Evolutionary conservation across 1,140 invertebrate genomes (phyloP), one percentile per base, ranked within the genome.

Genomic region (Drosophila carrolli): DNA sequence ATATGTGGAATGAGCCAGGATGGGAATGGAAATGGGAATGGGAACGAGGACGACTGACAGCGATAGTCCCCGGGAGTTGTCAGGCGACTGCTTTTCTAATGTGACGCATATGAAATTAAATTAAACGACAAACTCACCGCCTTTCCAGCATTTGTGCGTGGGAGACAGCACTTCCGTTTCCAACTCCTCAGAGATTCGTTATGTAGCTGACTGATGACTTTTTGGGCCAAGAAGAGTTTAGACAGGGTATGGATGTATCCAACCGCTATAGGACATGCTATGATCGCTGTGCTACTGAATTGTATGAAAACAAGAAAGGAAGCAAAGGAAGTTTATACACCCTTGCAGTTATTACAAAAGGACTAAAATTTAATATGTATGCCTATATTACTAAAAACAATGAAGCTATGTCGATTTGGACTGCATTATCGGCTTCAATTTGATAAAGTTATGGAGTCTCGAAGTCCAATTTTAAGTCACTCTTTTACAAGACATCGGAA

Each of bases 121-220:
- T 90, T 90, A 90, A 83, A 86, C 76, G 82, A 54, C 71, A 77
- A 82, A 76, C 77, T 80, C 86, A 90, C 72, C 86, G 71, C 63
- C 78, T 85, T 79, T 71, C 23, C 53, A 7, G 13, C 14, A 5
- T 19, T 19, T 14, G 38, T 63, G 43, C 54, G 60, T 59, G 38
- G 8, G 14, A 11, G 23, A 10, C 53, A 27, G 13, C 32, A 19
- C 19, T 19, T 19, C 19, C 19, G 19, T 19, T 19, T 59, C 37
- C 38, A 29, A 5, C n/a, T 40, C 19, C 48, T 55, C 7, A 11
- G 10, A 54, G 48, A 27, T 14, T 55, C 29, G 10, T 13, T 27
- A 0, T 13, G 19, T 5, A 47, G 19, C 9, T 11, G 19, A 7
- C 16, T 47, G 6, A 29, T 7, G 38, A 40, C 38, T 13, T 6